Evolutionary conservation across 2,888 invertebrate genomes (phyloP), one percentile per base, ranked within the genome.

Genomic region (Acrobasis consociella): DNA sequence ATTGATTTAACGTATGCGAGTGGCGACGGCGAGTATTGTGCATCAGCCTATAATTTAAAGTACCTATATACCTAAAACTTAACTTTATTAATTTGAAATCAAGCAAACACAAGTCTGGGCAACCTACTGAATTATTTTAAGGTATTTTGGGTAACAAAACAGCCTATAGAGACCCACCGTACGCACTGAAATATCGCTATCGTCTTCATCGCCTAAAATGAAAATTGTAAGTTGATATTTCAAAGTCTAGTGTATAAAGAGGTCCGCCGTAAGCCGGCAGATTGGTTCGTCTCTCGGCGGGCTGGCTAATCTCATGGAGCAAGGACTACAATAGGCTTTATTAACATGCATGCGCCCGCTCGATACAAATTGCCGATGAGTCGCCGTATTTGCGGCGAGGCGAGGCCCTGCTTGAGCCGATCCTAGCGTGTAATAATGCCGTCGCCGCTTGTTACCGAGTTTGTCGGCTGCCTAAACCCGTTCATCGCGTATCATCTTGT

Each of bases 331-430:
- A 91, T 88, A 82, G 90, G 86, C 88, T 87, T 86, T 89, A 89
- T 87, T 87, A 89, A 79, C 85, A 86, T 89, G 85, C 85, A 83
- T 78, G 76, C 79, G 69, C 76, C 74, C 76, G 78, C 73, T 74
- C 82, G 81, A 85, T 83, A 86, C 85, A 88, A 89, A 89, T 89
- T 86, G 85, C 74, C 82, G 79, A 85, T 83, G 86, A 86, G 81
- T 78, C 77, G 79, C 77, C 77, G 75, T 72, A 71, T 75, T 76
- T 75, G 77, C 68, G 72, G 71, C 72, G 64, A 66, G 71, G 70
- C 69, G 64, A 65, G 71, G 70, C 69, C 49, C 55, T 62, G 62
- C 62, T 61, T 64, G 67, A 69, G 66, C 67, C 69, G 71, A 71
- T 64, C 69, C 71, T 69, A 68, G 71, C 76, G 72, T 72, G 68